Conservation (phyloP, 2,113 vertebrate genomes). For the Theristicus caerulescens region DNA sequence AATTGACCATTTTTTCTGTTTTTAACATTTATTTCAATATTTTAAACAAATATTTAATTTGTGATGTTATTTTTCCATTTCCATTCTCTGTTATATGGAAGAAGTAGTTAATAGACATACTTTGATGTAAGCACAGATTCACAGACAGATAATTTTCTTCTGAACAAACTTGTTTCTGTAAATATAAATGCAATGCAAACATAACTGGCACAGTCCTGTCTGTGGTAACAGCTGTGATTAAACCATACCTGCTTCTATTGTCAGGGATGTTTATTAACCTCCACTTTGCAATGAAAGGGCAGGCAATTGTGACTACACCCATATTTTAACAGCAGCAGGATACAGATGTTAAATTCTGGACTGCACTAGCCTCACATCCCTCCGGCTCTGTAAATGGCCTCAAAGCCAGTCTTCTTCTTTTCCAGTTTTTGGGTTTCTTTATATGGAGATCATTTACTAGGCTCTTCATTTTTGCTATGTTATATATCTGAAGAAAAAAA, state of each 20-base stretch:
- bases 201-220: constrained; percentile 3
- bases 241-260: constrained; percentile 35
- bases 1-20: background rate
- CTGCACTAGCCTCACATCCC: background rate
- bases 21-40: background rate
- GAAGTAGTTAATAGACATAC: background rate
- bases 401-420: background rate
- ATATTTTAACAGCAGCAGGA: constrained; percentile 29
- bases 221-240: constrained; percentile 41
- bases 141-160: constrained; percentile 36
- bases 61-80: background rate
- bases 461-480: background rate
- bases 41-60: background rate
- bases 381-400: background rate
- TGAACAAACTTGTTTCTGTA: constrained; percentile 47
- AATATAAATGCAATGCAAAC: constrained; percentile 27
- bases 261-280: constrained; percentile 34
- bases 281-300: background rate
- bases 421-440: background rate
- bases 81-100: background rate
- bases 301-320: constrained; percentile 16
- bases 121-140: constrained; percentile 31
- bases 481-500: background rate
- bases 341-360: constrained; percentile 9
- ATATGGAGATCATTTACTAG: background rate